Percentiles rank a stretch among this genome's conserved stretches.
Evolutionary conservation across 2,888 invertebrate genomes (phyloP).

Genomic region (Allophyes oxyacanthae): DNA sequence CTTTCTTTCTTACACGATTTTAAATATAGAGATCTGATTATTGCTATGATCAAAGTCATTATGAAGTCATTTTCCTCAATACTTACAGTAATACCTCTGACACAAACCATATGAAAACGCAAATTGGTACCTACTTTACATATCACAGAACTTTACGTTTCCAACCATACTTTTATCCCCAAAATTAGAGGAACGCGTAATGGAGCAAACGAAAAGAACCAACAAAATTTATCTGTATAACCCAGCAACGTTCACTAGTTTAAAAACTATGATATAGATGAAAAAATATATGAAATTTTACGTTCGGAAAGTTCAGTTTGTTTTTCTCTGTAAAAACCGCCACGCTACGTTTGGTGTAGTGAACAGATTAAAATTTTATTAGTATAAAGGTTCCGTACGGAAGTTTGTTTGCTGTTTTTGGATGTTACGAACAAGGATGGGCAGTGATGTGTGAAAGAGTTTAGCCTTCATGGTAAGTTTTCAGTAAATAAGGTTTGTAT

Average conservation of each 20-base stretch:
- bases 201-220: not conserved
- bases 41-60: too few species aligned
- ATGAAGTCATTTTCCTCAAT: too few species aligned
- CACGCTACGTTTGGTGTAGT: slow-evolving; percentile 28
- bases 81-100: too few species aligned
- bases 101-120: too few species aligned
- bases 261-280: slow-evolving; percentile 46
- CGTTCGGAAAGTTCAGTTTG: slow-evolving; percentile 26
- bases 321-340: slow-evolving; percentile 36
- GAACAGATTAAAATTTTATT: slow-evolving; percentile 51
- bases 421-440: not conserved
- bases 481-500: slow-evolving; percentile 35
- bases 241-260: slow-evolving; percentile 15
- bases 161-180: not conserved
- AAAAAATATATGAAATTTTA: slow-evolving; percentile 40
- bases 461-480: slow-evolving; percentile 9
- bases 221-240: slow-evolving; percentile 14
- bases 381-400: slow-evolving; percentile 23
- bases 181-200: slow-evolving; percentile 2
- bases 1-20: too few species aligned
- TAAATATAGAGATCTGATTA: too few species aligned
- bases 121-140: too few species aligned
- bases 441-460: not conserved
- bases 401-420: slow-evolving; percentile 26
- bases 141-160: not conserved